Base-by-base conservation (phyloP, 2,113 vertebrate genomes). In the Anoura caudifer region DNA sequence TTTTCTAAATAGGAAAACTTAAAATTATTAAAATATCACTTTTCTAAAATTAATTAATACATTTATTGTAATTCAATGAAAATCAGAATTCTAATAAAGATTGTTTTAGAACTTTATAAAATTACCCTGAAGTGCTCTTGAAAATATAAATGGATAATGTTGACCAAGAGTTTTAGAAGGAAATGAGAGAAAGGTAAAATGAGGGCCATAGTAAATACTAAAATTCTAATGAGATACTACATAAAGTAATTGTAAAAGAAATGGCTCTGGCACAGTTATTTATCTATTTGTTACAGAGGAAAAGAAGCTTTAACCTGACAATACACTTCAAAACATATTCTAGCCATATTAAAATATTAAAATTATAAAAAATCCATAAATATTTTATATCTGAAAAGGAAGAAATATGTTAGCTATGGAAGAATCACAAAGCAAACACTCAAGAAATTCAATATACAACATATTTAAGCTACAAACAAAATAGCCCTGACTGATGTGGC, bases 321-420 rank as follows among this genome's bases (percentile, higher is more conserved):
- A 72, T 5, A 87, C 2, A 79, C 36, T 90, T 36, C 76, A 75
- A 76, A 90, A 70, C 63, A 75, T 93, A 95, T 83, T 72, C 38
- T 82, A 85, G 22, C 13, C 52, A 92, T 26, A 70, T 86, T 56
- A 94, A 94, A 91, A 83, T 70, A 16, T 63, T 59, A 86, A 97
- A 87, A 69, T 50, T 22, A 76, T n/a, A 19, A 61, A 92, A 92
- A 69, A 41, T 15, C 7, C 56, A 0, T 43, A 80, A 17, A 65
- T 56, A 91, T 52, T 76, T 86, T 45, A 4, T 22, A 13, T 63
- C 54, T 84, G 15, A 90, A 93, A 82, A 93, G 56, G 24, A 77
- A 93, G 61, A 94, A 80, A 96, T 88, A 9, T 79, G 7, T 81
- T 83, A 95, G 41, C 11, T n/a, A 79, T 38, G 4, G 13, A 81